Base-by-base conservation (phyloP, 2,888 invertebrate genomes). In the Drosophila pegasa region DNA sequence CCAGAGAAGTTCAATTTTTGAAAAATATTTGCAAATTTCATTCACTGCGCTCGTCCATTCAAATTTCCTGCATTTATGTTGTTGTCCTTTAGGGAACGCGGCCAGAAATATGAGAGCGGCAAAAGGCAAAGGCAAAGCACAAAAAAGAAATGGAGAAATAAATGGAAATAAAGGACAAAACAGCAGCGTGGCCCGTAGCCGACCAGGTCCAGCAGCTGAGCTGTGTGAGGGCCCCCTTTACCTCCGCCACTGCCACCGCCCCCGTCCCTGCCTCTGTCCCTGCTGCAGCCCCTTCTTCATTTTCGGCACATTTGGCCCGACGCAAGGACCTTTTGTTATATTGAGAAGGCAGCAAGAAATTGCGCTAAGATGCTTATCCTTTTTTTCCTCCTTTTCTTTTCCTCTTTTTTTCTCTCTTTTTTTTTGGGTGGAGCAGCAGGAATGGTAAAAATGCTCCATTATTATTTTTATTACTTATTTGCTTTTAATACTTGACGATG, bases 11-110 rank as follows among this genome's bases (percentile, higher is more conserved):
- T 89, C 86, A 89, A 89, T 86, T 88, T 88, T 89, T 88, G 84
- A 89, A 86, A 89, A 84, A 89, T 88, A 87, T 88, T 89, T 89
- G 90, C 88, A 89, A 89, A 89, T 89, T 87, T 88, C 82, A 88
- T 88, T 89, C 88, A 87, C 88, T 86, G 81, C 88, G 81, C 83
- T 89, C 88, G 89, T 89, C 89, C 89, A 89, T 88, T 89, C 83
- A 87, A 89, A 87, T 87, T 87, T 87, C 89, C 89, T 87, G 89
- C 87, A 82, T 89, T 89, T 87, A 86, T 74, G 77, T 56, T 78
- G 77, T 70, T 87, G 88, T 88, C 87, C 88, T 80, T 87, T 70
- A 57, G 69, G 87, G 76, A 71, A 71, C 62, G 55, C 61, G 66
- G 67, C 59, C 61, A 69, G 60, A 73, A 73, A 71, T 65, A 65